phyloP scores from a whole-genome alignment of 2,113 vertebrate genomes.

The Psittacula cyanocephala region DNA sequence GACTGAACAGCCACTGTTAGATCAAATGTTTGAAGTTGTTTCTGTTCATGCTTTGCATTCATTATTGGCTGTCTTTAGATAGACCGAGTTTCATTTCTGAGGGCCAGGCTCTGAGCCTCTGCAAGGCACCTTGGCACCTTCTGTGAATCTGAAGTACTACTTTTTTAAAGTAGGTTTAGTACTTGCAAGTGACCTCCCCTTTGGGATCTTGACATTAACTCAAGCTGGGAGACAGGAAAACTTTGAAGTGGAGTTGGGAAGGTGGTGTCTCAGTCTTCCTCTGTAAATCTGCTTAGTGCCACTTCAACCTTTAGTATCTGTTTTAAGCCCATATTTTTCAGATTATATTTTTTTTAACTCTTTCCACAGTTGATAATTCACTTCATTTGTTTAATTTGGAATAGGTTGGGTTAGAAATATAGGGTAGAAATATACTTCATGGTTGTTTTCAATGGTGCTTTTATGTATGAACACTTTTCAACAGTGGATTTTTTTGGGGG shows the following conservation, averaged over 20 bases:
- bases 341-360: background rate
- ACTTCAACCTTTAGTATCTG: background rate
- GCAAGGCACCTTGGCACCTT: background rate
- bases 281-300: background rate
- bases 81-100: background rate
- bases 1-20: background rate
- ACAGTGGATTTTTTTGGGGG: background rate
- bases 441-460: background rate
- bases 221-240: background rate
- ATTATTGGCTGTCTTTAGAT: background rate
- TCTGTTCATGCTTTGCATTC: background rate
- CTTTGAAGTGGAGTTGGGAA: background rate
- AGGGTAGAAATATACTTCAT: background rate
- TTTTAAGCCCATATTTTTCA: background rate
- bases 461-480: background rate
- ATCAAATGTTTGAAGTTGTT: background rate
- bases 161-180: background rate
- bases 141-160: background rate
- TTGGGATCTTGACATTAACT: background rate
- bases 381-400: background rate
- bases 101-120: background rate
- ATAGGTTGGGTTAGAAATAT: background rate
- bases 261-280: background rate
- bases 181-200: background rate
- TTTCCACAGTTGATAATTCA: background rate